Conservation (phyloP, 1,140 invertebrate species). For the Mylabris phalerata region DNA sequence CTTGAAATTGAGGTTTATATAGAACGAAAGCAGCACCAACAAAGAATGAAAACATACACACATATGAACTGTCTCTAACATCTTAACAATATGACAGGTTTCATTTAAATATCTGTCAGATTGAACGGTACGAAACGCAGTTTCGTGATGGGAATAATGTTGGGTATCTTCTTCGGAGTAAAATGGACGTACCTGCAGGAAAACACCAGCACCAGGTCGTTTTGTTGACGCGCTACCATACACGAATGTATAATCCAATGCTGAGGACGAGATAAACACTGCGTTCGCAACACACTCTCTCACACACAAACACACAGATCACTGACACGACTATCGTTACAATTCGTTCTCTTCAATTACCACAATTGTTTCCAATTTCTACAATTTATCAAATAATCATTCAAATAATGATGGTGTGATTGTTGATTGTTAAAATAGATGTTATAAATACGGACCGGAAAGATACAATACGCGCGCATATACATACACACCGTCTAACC, state of each 20-base stretch:
- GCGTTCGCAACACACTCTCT: slow-evolving; percentile 4
- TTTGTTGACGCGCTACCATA: slow-evolving; percentile 8
- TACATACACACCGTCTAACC: background rate
- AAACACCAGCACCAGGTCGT: slow-evolving; percentile 5
- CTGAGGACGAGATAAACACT: background rate
- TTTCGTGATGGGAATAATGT: no score
- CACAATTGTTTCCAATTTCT: no score
- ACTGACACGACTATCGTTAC: background rate
- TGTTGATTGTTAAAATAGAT: no score
- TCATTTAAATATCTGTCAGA: slow-evolving; percentile 1
- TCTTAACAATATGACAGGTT: slow-evolving; percentile 28
- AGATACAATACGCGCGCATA: background rate
- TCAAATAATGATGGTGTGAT: no score
- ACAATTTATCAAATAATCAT: no score
- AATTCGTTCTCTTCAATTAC: no score
- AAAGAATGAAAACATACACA: background rate
- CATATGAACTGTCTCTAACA: slow-evolving; percentile 3
- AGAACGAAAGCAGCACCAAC: background rate
- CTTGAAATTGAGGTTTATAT: no score
- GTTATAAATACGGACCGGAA: no score
- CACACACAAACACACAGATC: slow-evolving; percentile 11
- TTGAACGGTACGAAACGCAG: no score
- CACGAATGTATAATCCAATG: slow-evolving; percentile 17
- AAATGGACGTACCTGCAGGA: slow-evolving; percentile 20
- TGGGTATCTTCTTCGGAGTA: background rate